Evolutionary conservation across 1,140 invertebrate species (phyloP), one percentile per base, ranked within the genome.

Genomic region (Macrocentrus cingulum): DNA sequence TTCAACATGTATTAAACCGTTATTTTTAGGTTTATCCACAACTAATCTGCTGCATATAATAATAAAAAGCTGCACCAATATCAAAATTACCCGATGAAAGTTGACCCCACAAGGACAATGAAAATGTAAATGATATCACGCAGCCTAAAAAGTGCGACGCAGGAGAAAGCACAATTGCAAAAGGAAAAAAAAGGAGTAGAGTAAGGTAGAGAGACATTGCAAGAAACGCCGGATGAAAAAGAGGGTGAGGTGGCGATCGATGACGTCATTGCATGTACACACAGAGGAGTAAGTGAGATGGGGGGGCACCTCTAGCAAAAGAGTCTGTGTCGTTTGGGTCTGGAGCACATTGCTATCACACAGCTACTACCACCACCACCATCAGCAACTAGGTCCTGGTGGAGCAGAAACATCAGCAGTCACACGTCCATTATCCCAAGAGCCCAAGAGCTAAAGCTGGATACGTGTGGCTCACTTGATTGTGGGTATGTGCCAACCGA

Each of bases 171-270:
- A 39, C 7, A 15, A 34, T 6, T 7, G 11, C 6, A 34, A 34
- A 34, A 34, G 11, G 6, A 20, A 45, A 25, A 25, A 1, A 25
- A 23, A 46, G 19, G 20, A 19, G 20, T 13, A 46, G 20, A 13
- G 1, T 20, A 22, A 22, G 19, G 18, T 19, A 50, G 13, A 50
- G 25, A 32, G 15, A 48, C 8, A 13, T 20, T 23, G 8, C 15
- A 29, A 15, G 22, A 49, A 29, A 49, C 20, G 19, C 42, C 42
- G 15, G 19, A 45, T 45, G 20, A 45, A 45, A 45, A 64, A 63
- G 62, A 59, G 60, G 63, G 62, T 63, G 61, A 64, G 63, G 58
- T 16, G 58, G 57, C 66, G 66, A 67, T 67, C 66, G 63, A 67
- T 67, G 66, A 67, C 63, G 62, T 67, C 51, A 54, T 22, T 41